These are phyloP conservation scores for Drosophila rufa DNA, from an alignment of 1,140 invertebrate genomes.

Conservation along the genomic window DNA sequence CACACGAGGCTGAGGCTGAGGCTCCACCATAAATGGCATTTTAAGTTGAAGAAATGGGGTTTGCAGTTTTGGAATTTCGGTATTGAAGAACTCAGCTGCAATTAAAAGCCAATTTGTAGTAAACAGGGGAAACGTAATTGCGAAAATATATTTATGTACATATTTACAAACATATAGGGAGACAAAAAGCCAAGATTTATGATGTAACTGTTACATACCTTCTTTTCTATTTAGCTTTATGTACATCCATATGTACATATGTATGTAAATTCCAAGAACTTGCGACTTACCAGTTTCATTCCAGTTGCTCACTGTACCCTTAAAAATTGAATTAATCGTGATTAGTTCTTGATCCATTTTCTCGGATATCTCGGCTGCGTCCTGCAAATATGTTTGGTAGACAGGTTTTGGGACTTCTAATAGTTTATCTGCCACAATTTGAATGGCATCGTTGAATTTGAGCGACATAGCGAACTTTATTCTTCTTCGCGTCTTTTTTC, in stretches of 20 bases:
- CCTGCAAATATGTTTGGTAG: background rate
- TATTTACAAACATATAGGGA: too few relatives aligned
- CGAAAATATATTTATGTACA: background rate
- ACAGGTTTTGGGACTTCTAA: background rate
- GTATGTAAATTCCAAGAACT: background rate
- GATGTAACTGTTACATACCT: too few relatives aligned
- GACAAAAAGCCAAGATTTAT: too few relatives aligned
- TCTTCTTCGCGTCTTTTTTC: too few relatives aligned
- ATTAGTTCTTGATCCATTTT: constrained; percentile 9
- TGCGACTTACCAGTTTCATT: constrained; percentile 10
- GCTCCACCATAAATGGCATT: constrained; percentile 9
- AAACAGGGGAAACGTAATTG: background rate
- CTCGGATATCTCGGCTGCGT: constrained; percentile 4
- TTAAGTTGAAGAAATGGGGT: background rate
- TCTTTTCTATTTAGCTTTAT: too few relatives aligned
- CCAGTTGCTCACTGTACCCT: background rate
- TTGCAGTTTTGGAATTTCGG: background rate
- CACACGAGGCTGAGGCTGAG: background rate
- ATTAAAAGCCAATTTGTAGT: background rate
- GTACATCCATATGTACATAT: background rate
- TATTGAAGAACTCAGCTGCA: background rate
- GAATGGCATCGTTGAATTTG: background rate
- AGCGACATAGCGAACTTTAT: too few relatives aligned
- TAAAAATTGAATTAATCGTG: constrained; percentile 15
- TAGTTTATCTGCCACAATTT: background rate